A percentile compares a stretch with the other conserved stretches of the same genome.
Evolutionary conservation across 2,888 invertebrate genomes (phyloP).

Genomic region (Sipunculus nudus): DNA sequence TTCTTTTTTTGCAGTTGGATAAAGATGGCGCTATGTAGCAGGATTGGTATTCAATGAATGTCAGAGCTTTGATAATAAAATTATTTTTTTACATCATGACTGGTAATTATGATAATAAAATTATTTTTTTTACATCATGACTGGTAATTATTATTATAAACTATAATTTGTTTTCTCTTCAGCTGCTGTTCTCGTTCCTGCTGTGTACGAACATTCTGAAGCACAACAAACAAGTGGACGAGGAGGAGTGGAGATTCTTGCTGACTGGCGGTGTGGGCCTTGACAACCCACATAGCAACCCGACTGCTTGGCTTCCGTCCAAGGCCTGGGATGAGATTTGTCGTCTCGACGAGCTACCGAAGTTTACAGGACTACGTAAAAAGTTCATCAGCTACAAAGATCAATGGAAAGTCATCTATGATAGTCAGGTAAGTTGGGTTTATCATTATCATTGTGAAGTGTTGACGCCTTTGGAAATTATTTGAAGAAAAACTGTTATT

Average conservation of each 20-base stretch:
- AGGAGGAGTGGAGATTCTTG: constrained; percentile 85
- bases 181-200: constrained; percentile 68
- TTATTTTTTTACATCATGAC: too few relatives aligned
- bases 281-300: constrained; percentile 80
- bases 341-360: constrained; percentile 60
- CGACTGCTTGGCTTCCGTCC: constrained; percentile 81
- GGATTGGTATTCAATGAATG: too few relatives aligned
- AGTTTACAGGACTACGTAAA: constrained; percentile 61
- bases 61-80: too few relatives aligned
- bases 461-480: neutral
- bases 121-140: neutral
- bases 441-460: neutral
- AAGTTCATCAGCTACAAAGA: constrained; percentile 62
- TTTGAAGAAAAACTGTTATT: too few relatives aligned
- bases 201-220: constrained; percentile 67
- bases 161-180: constrained; percentile 28
- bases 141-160: too few relatives aligned
- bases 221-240: constrained; percentile 62
- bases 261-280: constrained; percentile 86
- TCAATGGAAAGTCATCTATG: constrained; percentile 75
- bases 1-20: too few relatives aligned
- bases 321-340: constrained; percentile 73
- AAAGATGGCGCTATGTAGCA: too few relatives aligned
- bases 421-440: constrained; percentile 71
- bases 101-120: neutral